phyloP scores from a whole-genome alignment of 2,888 invertebrate species.

The Rugalucina vietnamica region DNA sequence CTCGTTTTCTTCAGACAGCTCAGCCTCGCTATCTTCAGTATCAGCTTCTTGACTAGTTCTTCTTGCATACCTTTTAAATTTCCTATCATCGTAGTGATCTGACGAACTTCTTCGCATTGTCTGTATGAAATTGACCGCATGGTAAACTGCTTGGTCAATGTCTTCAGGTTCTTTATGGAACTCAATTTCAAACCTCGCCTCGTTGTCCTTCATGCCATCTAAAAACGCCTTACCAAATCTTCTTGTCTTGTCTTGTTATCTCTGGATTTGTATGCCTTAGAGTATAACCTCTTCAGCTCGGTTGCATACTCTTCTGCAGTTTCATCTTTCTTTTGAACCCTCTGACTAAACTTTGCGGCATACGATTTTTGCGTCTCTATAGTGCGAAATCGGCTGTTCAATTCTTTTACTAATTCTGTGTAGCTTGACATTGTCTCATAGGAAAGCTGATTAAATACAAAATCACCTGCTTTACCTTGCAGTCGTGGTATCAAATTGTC shows the following conservation, averaged over 20 bases:
- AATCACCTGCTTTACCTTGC: constrained; percentile 9
- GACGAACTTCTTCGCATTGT: not conserved
- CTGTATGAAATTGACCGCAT: constrained; percentile 26
- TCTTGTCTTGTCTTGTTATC: constrained; percentile 19
- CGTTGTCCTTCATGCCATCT: constrained; percentile 22
- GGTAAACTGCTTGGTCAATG: constrained; percentile 32
- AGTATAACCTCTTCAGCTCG: constrained; percentile 17
- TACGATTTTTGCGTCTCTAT: not conserved
- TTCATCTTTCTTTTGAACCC: not conserved
- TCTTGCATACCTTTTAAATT: not conserved
- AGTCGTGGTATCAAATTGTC: constrained; percentile 23
- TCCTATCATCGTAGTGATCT: not conserved
- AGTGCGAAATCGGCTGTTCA: not conserved
- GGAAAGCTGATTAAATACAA: constrained; percentile 17
- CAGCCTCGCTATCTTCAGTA: not conserved
- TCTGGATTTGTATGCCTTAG: constrained; percentile 13
- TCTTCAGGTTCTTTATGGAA: constrained; percentile 20
- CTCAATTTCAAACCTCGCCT: constrained; percentile 17
- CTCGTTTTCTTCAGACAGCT: not conserved
- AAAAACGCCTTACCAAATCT: constrained; percentile 22
- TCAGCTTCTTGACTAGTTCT: not conserved
- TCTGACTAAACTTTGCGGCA: constrained; percentile 15
- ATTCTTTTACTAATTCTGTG: not conserved
- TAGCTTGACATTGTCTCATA: not conserved
- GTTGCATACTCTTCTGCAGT: constrained; percentile 30